These are phyloP conservation scores for Pagrus major DNA, from an alignment of 2,113 vertebrate species.

Conservation along the genomic window DNA sequence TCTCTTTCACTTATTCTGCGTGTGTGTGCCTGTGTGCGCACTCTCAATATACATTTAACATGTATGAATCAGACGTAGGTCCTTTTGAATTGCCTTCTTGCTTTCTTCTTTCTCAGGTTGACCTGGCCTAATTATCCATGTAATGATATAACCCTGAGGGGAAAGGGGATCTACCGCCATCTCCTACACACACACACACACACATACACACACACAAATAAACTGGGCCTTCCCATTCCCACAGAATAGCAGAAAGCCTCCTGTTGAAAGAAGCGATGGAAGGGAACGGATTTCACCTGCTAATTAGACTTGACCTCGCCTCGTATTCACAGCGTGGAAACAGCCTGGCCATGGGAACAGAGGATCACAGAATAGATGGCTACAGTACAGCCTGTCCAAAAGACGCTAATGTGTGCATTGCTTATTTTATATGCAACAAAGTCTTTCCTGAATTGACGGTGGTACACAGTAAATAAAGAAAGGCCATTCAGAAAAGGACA, in stretches of 20 bases:
- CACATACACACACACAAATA: conserved; percentile 11
- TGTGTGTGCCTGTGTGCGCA: background rate
- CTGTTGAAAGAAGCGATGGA: conserved; percentile 53
- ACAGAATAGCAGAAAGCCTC: conserved; percentile 46
- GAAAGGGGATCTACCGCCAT: conserved; percentile 56
- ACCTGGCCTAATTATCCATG: conserved; percentile 71
- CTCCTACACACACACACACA: background rate
- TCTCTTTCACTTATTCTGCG: background rate
- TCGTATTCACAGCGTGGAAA: conserved; percentile 24
- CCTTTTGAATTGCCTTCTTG: conserved; percentile 24
- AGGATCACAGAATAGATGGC: background rate
- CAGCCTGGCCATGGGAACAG: background rate
- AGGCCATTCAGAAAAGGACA: too few relatives aligned
- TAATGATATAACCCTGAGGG: conserved; percentile 71
- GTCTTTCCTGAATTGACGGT: background rate
- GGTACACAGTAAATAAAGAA: background rate
- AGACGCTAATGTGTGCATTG: background rate
- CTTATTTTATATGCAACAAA: background rate
- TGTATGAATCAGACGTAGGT: conserved; percentile 14
- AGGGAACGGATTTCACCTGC: conserved; percentile 25
- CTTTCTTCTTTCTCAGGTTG: conserved; percentile 41
- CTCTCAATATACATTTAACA: background rate
- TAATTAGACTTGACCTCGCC: conserved; percentile 26
- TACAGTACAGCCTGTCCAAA: background rate
- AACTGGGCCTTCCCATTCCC: conserved; percentile 42